Base-by-base conservation (phyloP, 2,797 vertebrate species). In the Spea hammondii region DNA sequence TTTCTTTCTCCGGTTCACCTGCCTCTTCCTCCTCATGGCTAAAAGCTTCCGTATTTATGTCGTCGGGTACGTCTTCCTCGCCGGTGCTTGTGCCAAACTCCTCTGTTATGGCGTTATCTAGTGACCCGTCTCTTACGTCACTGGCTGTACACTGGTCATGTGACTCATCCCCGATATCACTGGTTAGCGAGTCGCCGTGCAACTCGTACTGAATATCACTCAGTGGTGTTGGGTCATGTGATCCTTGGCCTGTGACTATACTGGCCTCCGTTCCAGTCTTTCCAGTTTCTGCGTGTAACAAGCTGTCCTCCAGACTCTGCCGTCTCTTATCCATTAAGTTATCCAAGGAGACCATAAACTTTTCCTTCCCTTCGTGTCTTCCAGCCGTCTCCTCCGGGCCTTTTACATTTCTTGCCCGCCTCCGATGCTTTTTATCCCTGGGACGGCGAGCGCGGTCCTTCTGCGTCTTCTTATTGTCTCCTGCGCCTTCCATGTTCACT, bases 401-500 rank as follows among this genome's bases (percentile, higher is more conserved):
- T 54, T 53, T 74, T n/a, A 60, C 12, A 3, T 49, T 9, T 54
- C 4, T 10, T 13, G 5, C 9, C 5, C 32, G 59, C 7, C 4
- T 32, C 4, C n/a, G 10, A 14, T 12, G 7, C 44, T 8, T 10
- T 9, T 17, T 14, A 17, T 4, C 46, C 13, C 47, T 4, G 3
- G 5, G 59, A 10, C 11, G 5, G 8, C 13, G 0, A 1, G n/a
- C 51, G 7, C 65, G 65, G 9, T 50, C 14, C 32, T 76, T 14
- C 8, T 44, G 13, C 12, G 10, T 11, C 47, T 45, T 66, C 5
- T 60, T 32, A 59, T 67, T 45, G 14, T 47, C 45, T 72, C 47
- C 8, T 44, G 12, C 12, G 7, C 8, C 48, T 51, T 80, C 72
- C 78, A 80, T 80, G 53, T 51, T 80, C 50, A 75, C 66, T 65